Conservation (phyloP, 2,888 invertebrate species). For the Heteropelma amictum region DNA sequence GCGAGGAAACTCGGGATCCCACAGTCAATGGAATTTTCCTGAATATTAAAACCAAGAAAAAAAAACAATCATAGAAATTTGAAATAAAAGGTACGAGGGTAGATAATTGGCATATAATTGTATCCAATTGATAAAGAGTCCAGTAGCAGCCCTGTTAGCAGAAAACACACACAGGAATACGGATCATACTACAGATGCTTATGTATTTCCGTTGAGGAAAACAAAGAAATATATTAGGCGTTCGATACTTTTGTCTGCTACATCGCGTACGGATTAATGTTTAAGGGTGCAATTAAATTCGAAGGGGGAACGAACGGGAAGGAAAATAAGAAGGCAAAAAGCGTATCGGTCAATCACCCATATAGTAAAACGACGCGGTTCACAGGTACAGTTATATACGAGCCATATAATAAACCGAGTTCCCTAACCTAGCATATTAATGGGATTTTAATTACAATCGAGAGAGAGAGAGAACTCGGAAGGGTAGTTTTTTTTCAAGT, state of each 20-base stretch:
- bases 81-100: conserved; percentile 4
- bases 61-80: conserved; percentile 19
- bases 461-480: conserved; percentile 66
- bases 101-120: conserved; percentile 46
- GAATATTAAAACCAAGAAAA: not conserved
- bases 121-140: conserved; percentile 16
- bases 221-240: conserved; percentile 18
- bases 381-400: conserved; percentile 57
- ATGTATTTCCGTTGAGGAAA: not conserved
- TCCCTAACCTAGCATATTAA: conserved; percentile 64
- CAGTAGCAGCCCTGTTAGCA: not conserved
- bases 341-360: conserved; percentile 11
- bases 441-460: conserved; percentile 71
- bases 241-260: conserved; percentile 17
- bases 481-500: conserved; percentile 30
- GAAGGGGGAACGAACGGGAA: conserved; percentile 28
- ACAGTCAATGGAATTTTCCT: not conserved
- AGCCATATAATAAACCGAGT: conserved; percentile 42
- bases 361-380: conserved; percentile 48
- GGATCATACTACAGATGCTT: not conserved
- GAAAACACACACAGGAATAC: conserved; percentile 5
- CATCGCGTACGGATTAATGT: conserved; percentile 61
- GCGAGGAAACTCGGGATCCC: not conserved
- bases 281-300: conserved; percentile 68
- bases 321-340: conserved; percentile 14